phyloP scores from a whole-genome alignment of 2,113 vertebrate species.

The Strix aluco region DNA sequence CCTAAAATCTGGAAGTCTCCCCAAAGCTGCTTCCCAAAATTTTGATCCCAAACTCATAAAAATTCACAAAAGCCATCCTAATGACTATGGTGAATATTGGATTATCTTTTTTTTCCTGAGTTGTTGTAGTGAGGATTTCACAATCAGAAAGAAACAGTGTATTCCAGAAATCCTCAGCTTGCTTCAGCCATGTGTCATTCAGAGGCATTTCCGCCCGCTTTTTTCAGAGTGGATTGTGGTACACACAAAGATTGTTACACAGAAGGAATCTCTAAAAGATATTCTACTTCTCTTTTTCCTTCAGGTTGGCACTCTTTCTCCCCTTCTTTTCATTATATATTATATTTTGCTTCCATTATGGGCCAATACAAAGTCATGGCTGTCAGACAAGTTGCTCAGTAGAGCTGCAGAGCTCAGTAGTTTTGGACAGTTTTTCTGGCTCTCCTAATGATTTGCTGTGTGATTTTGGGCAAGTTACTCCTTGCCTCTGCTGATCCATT shows the following conservation, averaged over 20 bases:
- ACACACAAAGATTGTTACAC: fast-evolving
- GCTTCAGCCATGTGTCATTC: neutral
- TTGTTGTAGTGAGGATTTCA: neutral
- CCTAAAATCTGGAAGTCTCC: neutral
- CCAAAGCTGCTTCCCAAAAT: fast-evolving
- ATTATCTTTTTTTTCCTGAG: neutral
- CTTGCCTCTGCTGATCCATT: neutral
- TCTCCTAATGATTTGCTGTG: neutral
- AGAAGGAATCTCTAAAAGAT: neutral
- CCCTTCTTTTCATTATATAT: neutral
- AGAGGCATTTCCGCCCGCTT: neutral
- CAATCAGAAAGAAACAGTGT: neutral
- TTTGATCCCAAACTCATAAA: neutral
- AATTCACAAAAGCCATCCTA: neutral
- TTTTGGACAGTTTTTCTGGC: neutral
- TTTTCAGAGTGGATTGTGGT: neutral
- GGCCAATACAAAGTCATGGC: neutral
- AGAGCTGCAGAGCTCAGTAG: neutral
- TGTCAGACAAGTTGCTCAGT: neutral
- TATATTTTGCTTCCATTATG: neutral
- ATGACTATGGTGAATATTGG: neutral
- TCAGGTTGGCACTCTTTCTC: neutral
- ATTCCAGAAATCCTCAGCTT: neutral
- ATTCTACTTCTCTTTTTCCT: neutral
- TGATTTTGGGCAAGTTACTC: neutral